These are phyloP conservation scores for Dascyllus trimaculatus DNA, from an alignment of 2,113 vertebrate species.

Conservation along the genomic window DNA sequence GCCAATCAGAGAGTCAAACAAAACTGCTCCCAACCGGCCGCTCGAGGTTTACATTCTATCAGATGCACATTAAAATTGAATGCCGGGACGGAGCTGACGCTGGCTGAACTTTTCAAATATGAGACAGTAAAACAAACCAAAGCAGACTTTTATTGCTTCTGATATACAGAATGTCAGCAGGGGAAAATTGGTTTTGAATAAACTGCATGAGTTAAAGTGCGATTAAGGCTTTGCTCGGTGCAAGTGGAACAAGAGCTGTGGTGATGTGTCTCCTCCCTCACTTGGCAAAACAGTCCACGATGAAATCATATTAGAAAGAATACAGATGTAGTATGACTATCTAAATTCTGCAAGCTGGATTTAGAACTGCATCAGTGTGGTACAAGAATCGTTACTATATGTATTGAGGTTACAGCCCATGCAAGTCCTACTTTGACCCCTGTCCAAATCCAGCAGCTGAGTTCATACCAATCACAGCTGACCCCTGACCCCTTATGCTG, in stretches of 20 bases:
- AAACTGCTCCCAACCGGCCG: conserved; percentile 13
- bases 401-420: background rate
- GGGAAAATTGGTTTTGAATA: conserved; percentile 9
- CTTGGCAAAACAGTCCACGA: background rate
- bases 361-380: background rate
- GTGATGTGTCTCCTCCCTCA: background rate
- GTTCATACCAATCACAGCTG: conserved; percentile 22
- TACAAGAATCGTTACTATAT: background rate
- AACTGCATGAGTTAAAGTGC: conserved; percentile 1
- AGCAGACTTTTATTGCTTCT: conserved; percentile 34
- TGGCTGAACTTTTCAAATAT: conserved; percentile 11
- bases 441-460: conserved; percentile 17
- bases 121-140: conserved; percentile 27
- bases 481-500: conserved; percentile 37
- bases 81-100: background rate
- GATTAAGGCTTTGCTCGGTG: background rate
- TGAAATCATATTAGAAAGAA: background rate
- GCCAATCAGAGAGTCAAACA: conserved; percentile 7
- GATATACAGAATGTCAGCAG: background rate
- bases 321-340: background rate
- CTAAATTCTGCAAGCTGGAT: no score
- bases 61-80: conserved; percentile 46
- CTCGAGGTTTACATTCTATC: conserved; percentile 20
- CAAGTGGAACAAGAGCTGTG: background rate
- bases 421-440: conserved; percentile 5